Evolutionary conservation across 2,113 vertebrate species (phyloP), one percentile per base, ranked within the genome.

Genomic region (Planiliza haematocheilus): DNA sequence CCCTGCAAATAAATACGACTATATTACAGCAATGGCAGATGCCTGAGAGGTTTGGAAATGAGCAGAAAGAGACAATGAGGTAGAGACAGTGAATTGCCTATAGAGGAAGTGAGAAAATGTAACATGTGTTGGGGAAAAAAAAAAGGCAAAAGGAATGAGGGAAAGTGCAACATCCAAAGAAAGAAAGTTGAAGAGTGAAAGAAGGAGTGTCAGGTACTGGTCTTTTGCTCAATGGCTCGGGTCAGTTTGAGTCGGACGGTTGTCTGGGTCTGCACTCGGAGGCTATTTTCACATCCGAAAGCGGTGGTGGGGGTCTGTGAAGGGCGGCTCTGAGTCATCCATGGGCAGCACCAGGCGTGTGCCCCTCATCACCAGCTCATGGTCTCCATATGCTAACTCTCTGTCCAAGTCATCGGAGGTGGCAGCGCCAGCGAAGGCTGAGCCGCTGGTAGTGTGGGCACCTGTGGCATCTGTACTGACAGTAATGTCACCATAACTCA

Each of bases 341-440:
- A 99, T 97, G 64, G 97, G 97, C 51, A 99, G 95, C 74, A 99
- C 97, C 79, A 99, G 93, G 63, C 97, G 96, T 0, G 97, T 98
- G 9, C 97, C 97, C 61, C 97, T 93, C 90, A 98, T 97, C 71
- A 98, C 96, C 36, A 97, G 94, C 94, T 99, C 97, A 0, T 97
- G 95, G 68, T 98, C 97, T 7, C 96, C 95, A 36, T 94, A 96
- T 0, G 94, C 87, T 11, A 97, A 89, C 91, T 98, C 97, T 41
- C 94, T 83, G 86, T 97, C 97, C 64, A 96, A 90, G 4, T 94
- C 95, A 0, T 97, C 96, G 0, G 95, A 93, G 0, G 91, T 92
- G 87, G 74, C 89, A 43, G 59, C 9, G 0, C 87, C 83, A 41
- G 65, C 42, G 1, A 73, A 76, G 64, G 49, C 74, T 0, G 52